Base-by-base conservation (phyloP, 2,113 vertebrate species). In the Tympanuchus pallidicinctus region DNA sequence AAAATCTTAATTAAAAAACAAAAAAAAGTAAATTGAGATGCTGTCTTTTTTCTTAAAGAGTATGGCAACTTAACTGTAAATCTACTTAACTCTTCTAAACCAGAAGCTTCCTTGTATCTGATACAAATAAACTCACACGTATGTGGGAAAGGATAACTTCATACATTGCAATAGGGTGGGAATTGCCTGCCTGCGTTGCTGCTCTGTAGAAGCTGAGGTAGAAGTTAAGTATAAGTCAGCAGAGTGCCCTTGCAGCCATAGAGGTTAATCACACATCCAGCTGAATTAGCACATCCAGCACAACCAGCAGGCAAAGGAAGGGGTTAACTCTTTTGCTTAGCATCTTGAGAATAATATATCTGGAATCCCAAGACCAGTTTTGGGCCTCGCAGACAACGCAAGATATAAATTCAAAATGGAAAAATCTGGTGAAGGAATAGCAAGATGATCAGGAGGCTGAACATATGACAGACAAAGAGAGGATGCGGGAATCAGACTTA, bases 141-240 rank as follows among this genome's bases (percentile, higher is more conserved):
- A 71, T 50, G 69, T 88, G 64, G 82, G 93, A 95, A 79, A 67
- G 79, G 80, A 77, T 32, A 88, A 77, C 56, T 64, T 95, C 11
- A 18, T 34, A 42, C n/a, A 67, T 27, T 66, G 50, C 9, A 3
- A 89, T 64, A 90, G 90, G 90, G 72, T 86, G 45, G 69, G 50
- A 88, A n/a, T 19, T 56, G 27, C n/a, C 42, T 74, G 69, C 66
- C 71, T 84, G 38, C n/a, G 48, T 63, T 48, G 67, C 79, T 91
- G 63, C 60, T 64, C 50, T 27, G 60, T 59, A 81, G 88, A 86
- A 91, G 82, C 64, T 67, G 82, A 92, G 66, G 63, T 84, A 91
- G 92, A 90, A 91, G 69, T 69, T 73, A 86, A 93, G 70, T 38
- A 25, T 90, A 90, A 93, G 47, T 94, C 88, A 96, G 92, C 92